A percentile compares a stretch with the other conserved stretches of the same genome.
Conservation (phyloP, 1,140 invertebrate genomes). For the Drosophila setifemur region DNA sequence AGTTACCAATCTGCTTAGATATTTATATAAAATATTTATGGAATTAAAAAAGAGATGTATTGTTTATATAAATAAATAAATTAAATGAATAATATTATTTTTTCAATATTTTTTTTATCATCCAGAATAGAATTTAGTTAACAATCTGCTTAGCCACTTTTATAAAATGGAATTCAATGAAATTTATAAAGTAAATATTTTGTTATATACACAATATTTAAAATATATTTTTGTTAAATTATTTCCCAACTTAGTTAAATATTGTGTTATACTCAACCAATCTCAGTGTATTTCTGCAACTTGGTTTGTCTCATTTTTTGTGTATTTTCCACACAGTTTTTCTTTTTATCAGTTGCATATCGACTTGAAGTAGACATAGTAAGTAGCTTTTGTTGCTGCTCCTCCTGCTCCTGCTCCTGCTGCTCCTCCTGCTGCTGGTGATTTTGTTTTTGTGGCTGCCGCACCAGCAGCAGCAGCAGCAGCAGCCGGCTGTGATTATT, state of each 20-base stretch:
- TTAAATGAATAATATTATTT: no score
- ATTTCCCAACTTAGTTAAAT: neutral
- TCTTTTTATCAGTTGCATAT: slow-evolving; percentile 74
- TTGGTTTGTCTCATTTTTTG: slow-evolving; percentile 45
- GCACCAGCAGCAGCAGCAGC: slow-evolving; percentile 27
- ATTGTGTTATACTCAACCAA: neutral
- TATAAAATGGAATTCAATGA: no score
- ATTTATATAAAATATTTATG: no score
- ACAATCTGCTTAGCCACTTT: no score
- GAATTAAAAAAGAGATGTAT: no score
- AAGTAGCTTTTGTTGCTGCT: slow-evolving; percentile 76
- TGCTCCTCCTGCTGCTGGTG: slow-evolving; percentile 27
- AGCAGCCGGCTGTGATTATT: slow-evolving; percentile 70
- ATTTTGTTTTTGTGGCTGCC: slow-evolving; percentile 30
- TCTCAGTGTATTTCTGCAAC: slow-evolving; percentile 26
- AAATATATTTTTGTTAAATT: no score
- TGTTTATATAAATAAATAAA: no score
- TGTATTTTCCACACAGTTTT: slow-evolving; percentile 68
- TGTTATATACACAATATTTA: no score
- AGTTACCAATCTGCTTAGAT: no score
- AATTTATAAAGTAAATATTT: no score
- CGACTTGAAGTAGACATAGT: slow-evolving; percentile 76
- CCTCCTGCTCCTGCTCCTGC: slow-evolving; percentile 46
- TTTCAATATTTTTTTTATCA: no score
- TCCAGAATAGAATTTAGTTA: no score